Evolutionary conservation across 2,113 vertebrate species (phyloP), one percentile per base, ranked within the genome.

Genomic region (Sinocyclocheilus maitianheensis): DNA sequence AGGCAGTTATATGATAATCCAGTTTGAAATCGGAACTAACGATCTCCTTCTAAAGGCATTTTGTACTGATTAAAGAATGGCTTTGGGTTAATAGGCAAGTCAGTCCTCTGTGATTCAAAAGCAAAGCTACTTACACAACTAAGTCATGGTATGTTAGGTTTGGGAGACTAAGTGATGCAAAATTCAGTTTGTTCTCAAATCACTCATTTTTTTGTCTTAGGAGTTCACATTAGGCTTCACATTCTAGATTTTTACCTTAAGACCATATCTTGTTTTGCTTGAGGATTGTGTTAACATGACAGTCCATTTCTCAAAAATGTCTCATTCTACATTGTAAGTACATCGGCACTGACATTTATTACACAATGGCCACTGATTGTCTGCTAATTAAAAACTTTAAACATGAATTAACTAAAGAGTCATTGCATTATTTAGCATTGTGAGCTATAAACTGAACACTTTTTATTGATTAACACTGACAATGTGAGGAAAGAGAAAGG

Each of bases 1-100:
- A 84, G 46, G 34, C 51, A 55, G 58, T 58, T 77, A 85, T 67
- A 40, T 40, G 53, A 43, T 84, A 86, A 89, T 89, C 86, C 86
- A 82, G 67, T 88, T 75, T 69, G 40, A 87, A 71, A 62, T 69
- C 60, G 43, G 14, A 63, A 67, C 71, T 86, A 85, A 86, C 30
- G 63, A 78, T 69, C 46, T 37, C 51, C 67, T 72, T 76, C 48
- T 63, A 60, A 55, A 69, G 58, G 40, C 58, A 60, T 76, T 81
- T 83, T 14, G 26, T 75, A 18, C 22, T 58, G 74, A 83, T 86
- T 78, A 63, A 86, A 87, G 24, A 65, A 65, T 65, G n/a, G 4
- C 10, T 26, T 43, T n/a, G 34, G 84, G 79, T 85, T 85, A 88
- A 84, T 75, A 51, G 63, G 43, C 76, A 60, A 20, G 24, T 76